Conservation (phyloP, 2,888 invertebrate genomes). For the Drosophila peninsularis region DNA sequence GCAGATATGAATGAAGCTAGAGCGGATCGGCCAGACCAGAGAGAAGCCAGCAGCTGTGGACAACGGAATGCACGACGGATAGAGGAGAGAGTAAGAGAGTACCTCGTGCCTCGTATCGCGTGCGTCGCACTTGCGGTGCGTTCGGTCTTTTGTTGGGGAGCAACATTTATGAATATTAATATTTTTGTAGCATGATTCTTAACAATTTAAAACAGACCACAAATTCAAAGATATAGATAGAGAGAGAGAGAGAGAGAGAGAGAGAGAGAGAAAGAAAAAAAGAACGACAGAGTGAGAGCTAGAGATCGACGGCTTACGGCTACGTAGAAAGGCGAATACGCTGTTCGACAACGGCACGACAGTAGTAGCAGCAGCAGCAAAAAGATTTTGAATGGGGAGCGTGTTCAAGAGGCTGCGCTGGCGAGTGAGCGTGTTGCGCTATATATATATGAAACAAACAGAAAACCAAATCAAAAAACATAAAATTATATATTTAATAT, state of each 20-base stretch:
- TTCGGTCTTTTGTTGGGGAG: background rate
- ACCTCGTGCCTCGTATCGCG: background rate
- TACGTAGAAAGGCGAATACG: conserved; percentile 1
- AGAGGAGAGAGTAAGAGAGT: conserved; percentile 3
- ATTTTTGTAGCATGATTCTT: conserved; percentile 69
- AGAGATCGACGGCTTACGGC: background rate
- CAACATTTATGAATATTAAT: conserved; percentile 65
- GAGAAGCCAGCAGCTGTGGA: conserved; percentile 7
- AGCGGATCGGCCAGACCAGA: conserved; percentile 6
- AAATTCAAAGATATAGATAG: conserved; percentile 15
- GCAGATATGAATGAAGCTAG: conserved; percentile 5
- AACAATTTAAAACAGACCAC: conserved; percentile 20
- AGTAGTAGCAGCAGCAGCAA: too few relatives aligned
- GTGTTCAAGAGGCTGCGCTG: background rate
- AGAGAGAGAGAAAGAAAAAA: conserved; percentile 23
- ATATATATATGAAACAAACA: too few relatives aligned
- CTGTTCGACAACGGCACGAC: too few relatives aligned
- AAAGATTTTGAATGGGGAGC: background rate
- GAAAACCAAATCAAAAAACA: too few relatives aligned
- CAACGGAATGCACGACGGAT: conserved; percentile 1
- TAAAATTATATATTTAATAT: conserved; percentile 1
- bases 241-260: conserved; percentile 24
- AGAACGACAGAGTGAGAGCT: conserved; percentile 2
- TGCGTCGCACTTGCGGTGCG: background rate
- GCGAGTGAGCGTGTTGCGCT: conserved; percentile 13